Evolutionary conservation across 2,888 invertebrate genomes (phyloP), one percentile per base, ranked within the genome.

Genomic region (Hydraecia micacea): DNA sequence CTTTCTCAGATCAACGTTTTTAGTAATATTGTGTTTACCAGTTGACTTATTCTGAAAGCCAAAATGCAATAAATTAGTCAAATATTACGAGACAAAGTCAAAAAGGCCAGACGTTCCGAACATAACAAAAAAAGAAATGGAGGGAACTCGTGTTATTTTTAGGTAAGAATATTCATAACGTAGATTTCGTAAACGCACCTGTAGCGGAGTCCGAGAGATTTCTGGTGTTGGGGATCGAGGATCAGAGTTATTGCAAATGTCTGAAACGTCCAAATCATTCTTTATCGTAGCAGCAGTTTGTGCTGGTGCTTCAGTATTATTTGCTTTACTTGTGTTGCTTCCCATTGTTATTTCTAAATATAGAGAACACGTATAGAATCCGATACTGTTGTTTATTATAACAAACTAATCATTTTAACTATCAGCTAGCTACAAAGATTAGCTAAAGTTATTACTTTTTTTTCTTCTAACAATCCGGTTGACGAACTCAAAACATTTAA

Each of bases 171-270:
- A 72, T 7, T n/a, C 15, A 21, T 25, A 62, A 4, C 2, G 28
- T 18, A 25, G 13, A 69, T 63, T 58, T 32, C 11, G 4, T 55
- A 74, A 78, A 90, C 90, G 91, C 95, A 97, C 97, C 94, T 97
- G 97, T 86, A 97, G 93, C 65, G 97, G 97, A 71, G 97, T 97
- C 80, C 97, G 93, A 79, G 95, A 92, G 86, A 97, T 97, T 91
- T 97, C 97, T 73, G 96, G 95, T 91, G 97, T 97, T 49, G 97
- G 97, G 77, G 97, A 97, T 90, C 97, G 95, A 75, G 97, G 97
- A 94, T 97, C 97, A 79, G 93, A 86, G 89, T 92, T 94, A 85
- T 85, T 90, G 87, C 89, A 91, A 81, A 88, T 81, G 80, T 95
- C 94, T 77, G 88, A 90, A 83, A 88, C 82, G 82, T 95, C 94